Evolutionary conservation across 2,113 vertebrate species (phyloP), one percentile per base, ranked within the genome.

Genomic region (Ptilonorhynchus violaceus): DNA sequence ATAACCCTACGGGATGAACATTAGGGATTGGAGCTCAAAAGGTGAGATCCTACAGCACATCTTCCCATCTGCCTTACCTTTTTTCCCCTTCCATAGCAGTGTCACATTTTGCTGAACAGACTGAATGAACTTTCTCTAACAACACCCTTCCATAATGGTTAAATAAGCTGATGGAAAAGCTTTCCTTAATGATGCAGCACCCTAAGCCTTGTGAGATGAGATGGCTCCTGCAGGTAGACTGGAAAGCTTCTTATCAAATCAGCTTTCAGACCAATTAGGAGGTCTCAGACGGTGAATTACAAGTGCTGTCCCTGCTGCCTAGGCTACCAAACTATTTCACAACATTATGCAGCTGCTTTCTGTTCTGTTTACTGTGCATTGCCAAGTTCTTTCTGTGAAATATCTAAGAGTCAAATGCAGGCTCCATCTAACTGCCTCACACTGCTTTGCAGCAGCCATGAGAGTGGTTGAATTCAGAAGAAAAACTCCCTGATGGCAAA

Each of bases 161-260:
- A 76, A 91, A 73, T 82, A 85, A 92, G 35, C 37, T 86, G 69
- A 95, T 77, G 55, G 10, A 93, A 96, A 92, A 92, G 58, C 31
- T 55, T 92, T 82, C 19, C 75, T 73, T 94, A 90, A 76, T n/a
- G 53, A 88, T 39, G 39, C 31, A 69, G 42, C 5, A 9, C 46
- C 52, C 31, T 67, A 50, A 93, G 63, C 70, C 78, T 41, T 69
- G 18, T 28, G 58, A 93, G 55, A 89, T 58, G 59, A 77, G 70
- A 92, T 31, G 52, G 55, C 75, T 90, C 39, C 82, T 96, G 78
- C 70, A 92, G 46, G 83, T 69, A 83, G 33, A 18, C 60, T 59
- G 20, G 33, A 90, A 96, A 94, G 67, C 93, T 91, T 82, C 87
- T 96, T 96, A 95, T 35, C 90, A 93, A 92, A 96, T 83, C 70